Evolutionary conservation across 2,797 vertebrate genomes (phyloP).

Genomic region (Jordanella pulchra): DNA sequence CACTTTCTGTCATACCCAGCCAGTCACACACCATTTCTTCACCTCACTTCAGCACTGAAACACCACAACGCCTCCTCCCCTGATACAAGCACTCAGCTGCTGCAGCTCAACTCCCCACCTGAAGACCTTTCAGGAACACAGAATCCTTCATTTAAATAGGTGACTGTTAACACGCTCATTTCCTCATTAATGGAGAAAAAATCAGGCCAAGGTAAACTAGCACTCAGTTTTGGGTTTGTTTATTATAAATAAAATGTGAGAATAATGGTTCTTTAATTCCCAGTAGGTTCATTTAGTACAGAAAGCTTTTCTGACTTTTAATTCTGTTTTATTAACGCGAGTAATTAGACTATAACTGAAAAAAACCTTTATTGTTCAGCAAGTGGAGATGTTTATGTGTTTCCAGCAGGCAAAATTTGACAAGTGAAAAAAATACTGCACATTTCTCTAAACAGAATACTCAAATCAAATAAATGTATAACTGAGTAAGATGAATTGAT

Average conservation of each 20-base stretch:
- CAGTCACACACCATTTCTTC: conserved; percentile 73
- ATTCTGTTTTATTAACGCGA: neutral
- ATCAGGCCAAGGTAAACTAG: conserved; percentile 16
- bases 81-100: conserved; percentile 43
- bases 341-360: too few species aligned
- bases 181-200: conserved; percentile 20
- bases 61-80: conserved; percentile 22
- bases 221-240: conserved; percentile 38
- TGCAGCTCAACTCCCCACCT: conserved; percentile 35
- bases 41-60: conserved; percentile 50
- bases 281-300: neutral
- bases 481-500: too few species aligned
- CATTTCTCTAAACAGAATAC: too few species aligned
- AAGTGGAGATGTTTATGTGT: too few species aligned
- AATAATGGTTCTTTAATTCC: conserved; percentile 3
- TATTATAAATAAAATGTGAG: conserved; percentile 33
- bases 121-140: conserved; percentile 29
- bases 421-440: too few species aligned
- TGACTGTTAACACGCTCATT: conserved; percentile 35
- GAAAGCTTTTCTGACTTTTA: neutral
- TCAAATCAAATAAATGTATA: too few species aligned
- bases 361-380: too few species aligned
- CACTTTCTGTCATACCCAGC: conserved; percentile 70
- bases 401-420: too few species aligned
- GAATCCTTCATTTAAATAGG: conserved; percentile 22